A percentile compares a stretch with the other conserved stretches of the same genome.
These are phyloP conservation scores for Rapana venosa DNA, from an alignment of 2,888 invertebrate genomes.

Conservation along the genomic window DNA sequence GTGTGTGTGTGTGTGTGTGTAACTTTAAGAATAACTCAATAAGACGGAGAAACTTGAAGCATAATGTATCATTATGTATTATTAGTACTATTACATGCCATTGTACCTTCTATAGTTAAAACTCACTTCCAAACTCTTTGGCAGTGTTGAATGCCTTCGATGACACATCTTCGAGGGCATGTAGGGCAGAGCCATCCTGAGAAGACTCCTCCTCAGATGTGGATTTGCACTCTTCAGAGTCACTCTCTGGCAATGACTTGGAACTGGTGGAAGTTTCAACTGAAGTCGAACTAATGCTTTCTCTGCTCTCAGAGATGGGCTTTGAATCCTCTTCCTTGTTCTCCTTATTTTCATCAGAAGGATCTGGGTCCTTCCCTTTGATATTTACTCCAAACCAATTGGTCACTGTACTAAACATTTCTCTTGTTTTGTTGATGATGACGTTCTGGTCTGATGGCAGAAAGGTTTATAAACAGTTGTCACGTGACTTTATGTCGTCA, in stretches of 20 bases:
- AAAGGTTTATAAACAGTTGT: constrained; percentile 49
- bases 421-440: background rate
- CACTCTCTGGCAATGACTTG: constrained; percentile 52
- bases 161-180: constrained; percentile 73
- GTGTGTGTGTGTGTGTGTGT: background rate
- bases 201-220: constrained; percentile 52
- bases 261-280: constrained; percentile 52
- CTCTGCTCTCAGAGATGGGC: constrained; percentile 51
- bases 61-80: too few relatives aligned
- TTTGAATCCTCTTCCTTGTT: constrained; percentile 49
- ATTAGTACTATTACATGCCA: background rate
- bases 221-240: constrained; percentile 49
- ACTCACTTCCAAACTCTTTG: constrained; percentile 76
- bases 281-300: constrained; percentile 54
- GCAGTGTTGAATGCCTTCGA: constrained; percentile 75
- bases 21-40: too few relatives aligned
- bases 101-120: background rate
- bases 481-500: constrained; percentile 45
- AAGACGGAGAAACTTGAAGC: too few relatives aligned
- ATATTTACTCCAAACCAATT: constrained; percentile 70
- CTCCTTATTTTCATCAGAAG: constrained; percentile 56
- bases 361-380: constrained; percentile 59
- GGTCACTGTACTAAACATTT: constrained; percentile 70
- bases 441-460: constrained; percentile 26
- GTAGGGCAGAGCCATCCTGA: constrained; percentile 62